Conservation (phyloP, 2,113 vertebrate genomes). For the Tragelaphus scriptus region DNA sequence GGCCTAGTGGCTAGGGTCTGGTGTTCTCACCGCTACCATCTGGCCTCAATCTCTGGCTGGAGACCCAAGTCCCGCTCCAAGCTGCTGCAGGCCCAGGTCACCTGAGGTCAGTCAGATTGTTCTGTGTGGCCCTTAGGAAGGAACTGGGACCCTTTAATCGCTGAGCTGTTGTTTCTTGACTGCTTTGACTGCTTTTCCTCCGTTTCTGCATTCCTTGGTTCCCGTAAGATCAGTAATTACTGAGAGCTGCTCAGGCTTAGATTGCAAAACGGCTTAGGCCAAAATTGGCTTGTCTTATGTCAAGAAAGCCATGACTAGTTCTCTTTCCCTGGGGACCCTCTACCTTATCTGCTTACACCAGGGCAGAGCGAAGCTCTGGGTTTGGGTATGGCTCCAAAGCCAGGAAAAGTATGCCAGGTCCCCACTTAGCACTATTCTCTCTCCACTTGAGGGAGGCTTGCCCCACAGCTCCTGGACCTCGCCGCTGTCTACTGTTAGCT, state of each 20-base stretch:
- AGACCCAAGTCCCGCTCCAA: background rate
- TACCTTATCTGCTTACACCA: background rate
- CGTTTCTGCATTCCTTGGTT: background rate
- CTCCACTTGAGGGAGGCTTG: background rate
- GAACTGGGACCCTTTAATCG: background rate
- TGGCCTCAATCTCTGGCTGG: background rate
- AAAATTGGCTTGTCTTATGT: background rate
- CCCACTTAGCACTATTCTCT: background rate
- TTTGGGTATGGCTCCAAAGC: background rate
- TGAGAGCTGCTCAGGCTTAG: background rate
- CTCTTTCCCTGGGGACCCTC: background rate
- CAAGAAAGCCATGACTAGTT: background rate
- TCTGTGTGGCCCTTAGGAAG: background rate
- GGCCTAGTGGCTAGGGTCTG: background rate
- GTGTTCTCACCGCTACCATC: background rate
- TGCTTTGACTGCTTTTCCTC: background rate
- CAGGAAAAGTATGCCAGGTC: background rate
- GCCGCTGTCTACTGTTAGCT: background rate
- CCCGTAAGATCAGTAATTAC: background rate
- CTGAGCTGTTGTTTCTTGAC: background rate
- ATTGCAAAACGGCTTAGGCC: background rate
- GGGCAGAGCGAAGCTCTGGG: background rate
- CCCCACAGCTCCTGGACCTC: background rate
- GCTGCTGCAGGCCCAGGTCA: background rate
- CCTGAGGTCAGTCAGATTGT: background rate